Conservation (phyloP, 2,797 vertebrate genomes). For the Vireo griseus region DNA sequence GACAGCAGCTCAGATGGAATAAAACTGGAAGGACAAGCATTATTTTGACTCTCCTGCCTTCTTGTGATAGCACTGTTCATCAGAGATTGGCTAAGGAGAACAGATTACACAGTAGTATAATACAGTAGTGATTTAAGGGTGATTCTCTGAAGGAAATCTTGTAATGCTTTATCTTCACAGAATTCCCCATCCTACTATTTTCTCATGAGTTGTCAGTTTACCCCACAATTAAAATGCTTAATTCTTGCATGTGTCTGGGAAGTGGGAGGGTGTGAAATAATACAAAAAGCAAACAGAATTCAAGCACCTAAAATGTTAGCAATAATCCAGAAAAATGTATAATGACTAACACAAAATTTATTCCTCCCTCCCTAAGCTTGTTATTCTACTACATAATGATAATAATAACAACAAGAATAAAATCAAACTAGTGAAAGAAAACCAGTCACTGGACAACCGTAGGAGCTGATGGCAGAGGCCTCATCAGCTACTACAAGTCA, state of each 20-base stretch:
- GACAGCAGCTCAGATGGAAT: not conserved
- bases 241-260: not conserved
- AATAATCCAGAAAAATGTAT: not conserved
- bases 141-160: not conserved
- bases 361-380: not conserved
- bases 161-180: not conserved
- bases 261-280: not conserved
- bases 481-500: not conserved
- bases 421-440: not conserved
- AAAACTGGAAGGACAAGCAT: not conserved
- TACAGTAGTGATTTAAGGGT: not conserved
- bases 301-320: not conserved
- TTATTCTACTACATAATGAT: not conserved
- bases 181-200: not conserved
- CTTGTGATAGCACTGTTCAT: accelerated
- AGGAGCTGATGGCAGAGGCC: not conserved
- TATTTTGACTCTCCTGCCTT: not conserved
- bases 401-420: not conserved
- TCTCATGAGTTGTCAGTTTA: not conserved
- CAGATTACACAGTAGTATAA: not conserved
- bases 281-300: not conserved
- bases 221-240: not conserved
- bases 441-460: not conserved
- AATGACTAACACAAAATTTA: not conserved
- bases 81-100: not conserved